Base-by-base conservation (phyloP, 2,888 invertebrate genomes). In the Hylaea fasciaria region DNA sequence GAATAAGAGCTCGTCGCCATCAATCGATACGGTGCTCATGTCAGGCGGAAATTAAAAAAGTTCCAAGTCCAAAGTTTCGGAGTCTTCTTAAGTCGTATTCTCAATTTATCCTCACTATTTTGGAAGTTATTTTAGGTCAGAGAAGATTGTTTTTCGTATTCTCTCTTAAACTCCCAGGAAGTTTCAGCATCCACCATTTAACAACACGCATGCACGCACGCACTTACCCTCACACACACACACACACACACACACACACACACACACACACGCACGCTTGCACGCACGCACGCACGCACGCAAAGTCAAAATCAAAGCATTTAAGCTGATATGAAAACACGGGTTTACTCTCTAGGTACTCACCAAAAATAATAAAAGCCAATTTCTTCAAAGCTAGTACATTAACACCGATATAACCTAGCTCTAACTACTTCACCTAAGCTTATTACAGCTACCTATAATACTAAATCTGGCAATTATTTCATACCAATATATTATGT, bases 1-100 rank as follows among this genome's bases (percentile, higher is more conserved):
- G 17, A 22, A 22, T 37, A 8, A 3, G 16, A 7, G 9, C 17
- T 32, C 32, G 39, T 49, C 43, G 50, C 59, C n/a, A 29, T 16
- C 57, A 50, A 58, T 67, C 64, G 59, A 44, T 59, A 54, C 41
- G 45, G 54, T 52, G 59, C 57, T 57, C 48, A 52, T 40, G 56
- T 57, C 65, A 57, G 57, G 41, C 63, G 69, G 69, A 69, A 69
- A 69, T 69, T 65, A 69, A 67, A 69, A 67, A 67, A 69, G 69
- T 69, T 69, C 51, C 29, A 63, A 62, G 54, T 65, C 56, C 50
- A 49, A 62, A 66, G 66, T 66, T 64, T 41, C 28, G 41, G 39
- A 40, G 55, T 57, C 56, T n/a, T 53, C 46, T 22, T 52, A 37
- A 43, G 55, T 57, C 56, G 56, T 63, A 63, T 63, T 64, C 67